Conservation (phyloP, 2,113 vertebrate species). For the Otis tarda region DNA sequence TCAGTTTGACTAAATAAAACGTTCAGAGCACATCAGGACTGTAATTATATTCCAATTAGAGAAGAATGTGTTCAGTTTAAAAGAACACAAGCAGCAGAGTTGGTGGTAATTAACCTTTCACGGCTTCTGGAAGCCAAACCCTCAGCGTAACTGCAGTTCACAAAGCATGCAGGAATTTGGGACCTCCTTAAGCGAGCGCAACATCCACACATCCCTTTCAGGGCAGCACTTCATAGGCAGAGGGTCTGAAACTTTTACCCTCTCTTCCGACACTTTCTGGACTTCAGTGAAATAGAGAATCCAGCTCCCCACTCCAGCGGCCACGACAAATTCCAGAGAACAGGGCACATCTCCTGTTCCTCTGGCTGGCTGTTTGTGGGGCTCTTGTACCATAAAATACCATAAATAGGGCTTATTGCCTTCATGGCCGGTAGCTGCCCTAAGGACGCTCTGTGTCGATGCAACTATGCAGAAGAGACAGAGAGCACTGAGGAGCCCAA, state of each 20-base stretch:
- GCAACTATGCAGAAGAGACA: neutral
- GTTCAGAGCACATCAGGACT: slow-evolving; percentile 29
- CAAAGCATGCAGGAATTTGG: neutral
- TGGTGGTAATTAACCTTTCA: slow-evolving; percentile 50
- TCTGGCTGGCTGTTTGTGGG: neutral
- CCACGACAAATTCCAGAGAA: neutral
- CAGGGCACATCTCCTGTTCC: neutral
- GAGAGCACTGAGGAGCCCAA: neutral
- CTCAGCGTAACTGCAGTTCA: neutral
- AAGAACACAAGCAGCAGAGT: slow-evolving; percentile 38
- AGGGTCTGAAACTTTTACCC: neutral
- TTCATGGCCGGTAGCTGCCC: neutral
- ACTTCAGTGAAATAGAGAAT: neutral
- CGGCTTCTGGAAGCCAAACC: slow-evolving; percentile 37
- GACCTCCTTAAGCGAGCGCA: neutral
- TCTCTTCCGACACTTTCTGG: neutral
- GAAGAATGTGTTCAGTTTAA: slow-evolving; percentile 49
- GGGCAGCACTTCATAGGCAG: fast-evolving
- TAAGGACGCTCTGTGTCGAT: fast-evolving
- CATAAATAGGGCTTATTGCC: neutral
- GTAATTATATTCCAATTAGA: slow-evolving; percentile 62
- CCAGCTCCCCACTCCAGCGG: neutral
- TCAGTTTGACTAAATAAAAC: slow-evolving; percentile 73
- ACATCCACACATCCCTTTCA: neutral
- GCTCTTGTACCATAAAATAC: neutral